Evolutionary conservation across 1,140 invertebrate genomes (phyloP).

Genomic region (Ruditapes philippinarum): DNA sequence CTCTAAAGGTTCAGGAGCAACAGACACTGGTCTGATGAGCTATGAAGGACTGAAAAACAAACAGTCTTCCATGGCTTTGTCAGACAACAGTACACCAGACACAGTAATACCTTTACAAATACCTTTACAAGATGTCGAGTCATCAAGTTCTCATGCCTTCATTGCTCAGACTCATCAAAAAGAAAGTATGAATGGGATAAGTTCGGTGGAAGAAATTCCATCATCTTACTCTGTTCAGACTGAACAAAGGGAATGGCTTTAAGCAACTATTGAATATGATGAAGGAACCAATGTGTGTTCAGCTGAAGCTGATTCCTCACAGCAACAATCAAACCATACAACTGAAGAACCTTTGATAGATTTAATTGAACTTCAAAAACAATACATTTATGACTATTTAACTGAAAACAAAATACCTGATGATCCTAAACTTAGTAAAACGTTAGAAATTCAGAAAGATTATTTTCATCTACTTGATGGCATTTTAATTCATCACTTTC

Average conservation of each 20-base stretch:
- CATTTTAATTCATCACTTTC: conserved; percentile 66
- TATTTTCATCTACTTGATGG: conserved; percentile 68
- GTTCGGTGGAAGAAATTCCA: not conserved
- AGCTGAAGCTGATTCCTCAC: not conserved
- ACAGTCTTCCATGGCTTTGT: no score
- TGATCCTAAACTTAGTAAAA: conserved; percentile 32
- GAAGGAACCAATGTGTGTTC: not conserved
- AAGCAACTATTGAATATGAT: not conserved
- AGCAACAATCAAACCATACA: not conserved
- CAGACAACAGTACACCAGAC: no score
- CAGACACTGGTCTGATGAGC: no score
- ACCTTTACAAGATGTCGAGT: no score
- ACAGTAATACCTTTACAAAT: no score
- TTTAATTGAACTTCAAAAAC: conserved; percentile 7
- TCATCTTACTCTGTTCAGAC: not conserved
- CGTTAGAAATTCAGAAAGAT: conserved; percentile 51
- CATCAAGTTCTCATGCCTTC: no score
- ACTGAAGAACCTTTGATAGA: not conserved
- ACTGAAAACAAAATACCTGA: conserved; percentile 37
- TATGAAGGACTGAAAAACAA: no score
- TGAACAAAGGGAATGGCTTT: not conserved
- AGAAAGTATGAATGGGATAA: no score
- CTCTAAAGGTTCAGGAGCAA: no score
- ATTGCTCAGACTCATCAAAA: no score
- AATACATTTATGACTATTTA: conserved; percentile 58